Conservation (phyloP, 1,140 invertebrate genomes). For the Nephotettix cincticeps region DNA sequence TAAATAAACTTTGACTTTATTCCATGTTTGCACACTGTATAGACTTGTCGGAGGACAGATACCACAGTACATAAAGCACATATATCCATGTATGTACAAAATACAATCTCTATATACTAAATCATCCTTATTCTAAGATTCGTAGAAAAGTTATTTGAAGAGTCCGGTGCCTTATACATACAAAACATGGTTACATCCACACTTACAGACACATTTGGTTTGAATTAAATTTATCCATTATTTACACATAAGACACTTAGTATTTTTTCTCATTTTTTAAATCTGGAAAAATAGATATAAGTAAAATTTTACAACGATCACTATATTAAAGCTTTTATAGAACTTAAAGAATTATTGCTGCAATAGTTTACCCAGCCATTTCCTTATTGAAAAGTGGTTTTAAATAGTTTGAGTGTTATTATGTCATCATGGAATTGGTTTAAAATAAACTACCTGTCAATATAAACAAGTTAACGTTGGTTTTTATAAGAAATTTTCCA, state of each 20-base stretch:
- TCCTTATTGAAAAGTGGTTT: no score
- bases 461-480: no score
- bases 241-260: constrained; percentile 28
- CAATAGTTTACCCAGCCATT: neutral
- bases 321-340: constrained; percentile 3
- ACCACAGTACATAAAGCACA: constrained; percentile 21
- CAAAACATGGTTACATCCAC: neutral
- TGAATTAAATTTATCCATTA: constrained; percentile 16
- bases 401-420: no score
- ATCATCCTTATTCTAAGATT: constrained; percentile 22
- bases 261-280: constrained; percentile 14
- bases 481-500: no score
- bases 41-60: neutral
- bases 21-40: constrained; percentile 18
- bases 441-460: no score
- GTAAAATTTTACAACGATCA: neutral
- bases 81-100: constrained; percentile 27
- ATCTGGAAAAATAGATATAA: neutral
- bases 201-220: constrained; percentile 1
- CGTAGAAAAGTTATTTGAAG: constrained; percentile 23
- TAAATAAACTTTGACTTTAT: constrained; percentile 28
- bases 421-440: no score
- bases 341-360: neutral
- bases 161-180: constrained; percentile 10
- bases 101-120: constrained; percentile 19